Conservation (phyloP, 2,797 vertebrate species). For the Sus cebifrons region DNA sequence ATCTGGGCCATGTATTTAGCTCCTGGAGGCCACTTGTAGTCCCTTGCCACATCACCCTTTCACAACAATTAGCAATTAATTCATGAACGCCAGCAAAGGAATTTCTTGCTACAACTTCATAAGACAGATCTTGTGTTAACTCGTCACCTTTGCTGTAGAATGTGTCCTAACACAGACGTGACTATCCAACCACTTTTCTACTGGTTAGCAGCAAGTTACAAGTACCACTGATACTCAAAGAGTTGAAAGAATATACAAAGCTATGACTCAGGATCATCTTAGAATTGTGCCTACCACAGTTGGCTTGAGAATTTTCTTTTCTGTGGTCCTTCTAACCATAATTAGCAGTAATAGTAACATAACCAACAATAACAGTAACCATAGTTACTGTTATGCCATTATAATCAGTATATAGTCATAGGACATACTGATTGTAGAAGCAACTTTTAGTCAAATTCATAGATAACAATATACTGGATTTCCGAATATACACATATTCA, state of each 20-base stretch:
- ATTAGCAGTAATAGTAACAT: too few relatives aligned
- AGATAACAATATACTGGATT: not conserved
- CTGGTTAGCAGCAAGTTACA: not conserved
- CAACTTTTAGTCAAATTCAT: not conserved
- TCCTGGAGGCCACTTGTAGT: not conserved
- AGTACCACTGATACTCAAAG: not conserved
- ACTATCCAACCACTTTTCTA: not conserved
- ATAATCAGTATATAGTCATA: conserved; percentile 9
- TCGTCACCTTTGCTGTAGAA: not conserved
- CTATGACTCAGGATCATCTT: not conserved
- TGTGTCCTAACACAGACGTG: not conserved
- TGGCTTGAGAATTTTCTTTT: not conserved
- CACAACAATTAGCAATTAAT: not conserved
- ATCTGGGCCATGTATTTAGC: rapidly evolving
- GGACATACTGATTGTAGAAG: not conserved
- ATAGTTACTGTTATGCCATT: not conserved
- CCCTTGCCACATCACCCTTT: not conserved
- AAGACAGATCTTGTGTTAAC: not conserved
- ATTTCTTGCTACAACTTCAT: not conserved
- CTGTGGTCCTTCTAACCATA: not conserved
- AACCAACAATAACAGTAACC: too few relatives aligned
- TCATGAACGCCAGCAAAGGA: not conserved
- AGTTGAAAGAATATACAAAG: not conserved
- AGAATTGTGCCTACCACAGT: not conserved
- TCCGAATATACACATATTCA: not conserved